Evolutionary conservation across 2,888 invertebrate species (phyloP).

Genomic region (Hydrotaea diabolus): DNA sequence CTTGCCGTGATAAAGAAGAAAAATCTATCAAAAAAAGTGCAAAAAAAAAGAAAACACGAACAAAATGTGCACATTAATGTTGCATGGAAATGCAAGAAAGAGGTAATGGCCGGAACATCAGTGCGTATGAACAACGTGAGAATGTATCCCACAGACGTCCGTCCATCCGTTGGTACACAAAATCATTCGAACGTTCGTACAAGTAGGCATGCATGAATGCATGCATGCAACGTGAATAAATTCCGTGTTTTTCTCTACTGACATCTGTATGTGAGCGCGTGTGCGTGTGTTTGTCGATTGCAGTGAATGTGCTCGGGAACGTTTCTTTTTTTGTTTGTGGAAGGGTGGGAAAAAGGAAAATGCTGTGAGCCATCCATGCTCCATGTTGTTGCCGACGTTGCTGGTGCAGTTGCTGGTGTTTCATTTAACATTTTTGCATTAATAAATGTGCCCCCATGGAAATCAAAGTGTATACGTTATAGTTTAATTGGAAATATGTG

Average conservation of each 20-base stretch:
- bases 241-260: background rate
- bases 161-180: background rate
- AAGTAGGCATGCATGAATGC: background rate
- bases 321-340: too few species aligned
- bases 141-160: background rate
- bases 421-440: conserved; percentile 43
- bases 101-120: conserved; percentile 35
- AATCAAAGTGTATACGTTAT: conserved; percentile 63
- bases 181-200: background rate
- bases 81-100: background rate
- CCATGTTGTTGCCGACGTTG: conserved; percentile 14
- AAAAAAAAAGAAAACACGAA: background rate
- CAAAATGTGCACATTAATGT: background rate
- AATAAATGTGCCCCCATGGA: conserved; percentile 66
- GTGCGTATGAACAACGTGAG: conserved; percentile 42
- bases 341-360: too few species aligned
- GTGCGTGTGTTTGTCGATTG: background rate
- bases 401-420: conserved; percentile 41
- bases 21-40: conserved; percentile 12
- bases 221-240: conserved; percentile 1
- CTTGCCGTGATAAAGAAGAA: background rate
- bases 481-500: conserved; percentile 64
- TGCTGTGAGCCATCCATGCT: conserved; percentile 27
- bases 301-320: background rate
- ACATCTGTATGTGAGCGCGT: background rate